A percentile compares a stretch with the other conserved stretches of the same genome.
These are phyloP conservation scores for Aporrectodea caliginosa DNA, from an alignment of 1,140 invertebrate genomes.

Conservation along the genomic window DNA sequence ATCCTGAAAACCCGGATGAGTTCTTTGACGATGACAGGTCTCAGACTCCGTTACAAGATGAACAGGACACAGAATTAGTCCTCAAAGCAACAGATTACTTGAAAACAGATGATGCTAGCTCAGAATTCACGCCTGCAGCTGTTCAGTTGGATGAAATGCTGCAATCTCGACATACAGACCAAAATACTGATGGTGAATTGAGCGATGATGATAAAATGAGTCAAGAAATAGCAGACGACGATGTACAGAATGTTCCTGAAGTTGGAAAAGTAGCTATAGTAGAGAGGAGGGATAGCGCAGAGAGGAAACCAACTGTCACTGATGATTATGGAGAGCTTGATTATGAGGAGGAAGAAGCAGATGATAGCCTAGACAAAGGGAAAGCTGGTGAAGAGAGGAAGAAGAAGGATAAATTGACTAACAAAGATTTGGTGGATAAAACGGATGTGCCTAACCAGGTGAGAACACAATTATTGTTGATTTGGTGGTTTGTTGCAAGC, in stretches of 20 bases:
- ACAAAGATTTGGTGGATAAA: neutral
- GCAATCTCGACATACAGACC: neutral
- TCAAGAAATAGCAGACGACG: neutral
- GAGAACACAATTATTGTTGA: too few species aligned
- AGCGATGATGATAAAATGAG: neutral
- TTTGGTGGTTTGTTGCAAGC: too few species aligned
- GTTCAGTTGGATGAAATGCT: neutral
- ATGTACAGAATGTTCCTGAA: too few species aligned
- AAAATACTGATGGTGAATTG: neutral
- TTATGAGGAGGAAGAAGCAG: conserved; percentile 46
- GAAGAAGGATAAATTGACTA: neutral
- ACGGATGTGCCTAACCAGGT: too few species aligned
- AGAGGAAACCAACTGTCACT: conserved; percentile 13
- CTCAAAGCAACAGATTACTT: neutral
- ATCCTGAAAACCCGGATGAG: neutral
- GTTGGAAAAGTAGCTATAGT: too few species aligned
- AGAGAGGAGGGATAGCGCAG: too few species aligned
- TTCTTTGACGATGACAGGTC: conserved; percentile 15
- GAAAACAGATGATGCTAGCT: neutral
- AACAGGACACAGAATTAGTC: neutral
- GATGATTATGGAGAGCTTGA: conserved; percentile 51
- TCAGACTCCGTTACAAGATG: conserved; percentile 18
- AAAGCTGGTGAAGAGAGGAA: neutral
- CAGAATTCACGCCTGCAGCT: neutral
- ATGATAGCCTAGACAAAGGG: conserved; percentile 29